A percentile compares a stretch with the other conserved stretches of the same genome.
phyloP scores from a whole-genome alignment of 2,888 invertebrate genomes.

The Chaetoderma sp. region DNA sequence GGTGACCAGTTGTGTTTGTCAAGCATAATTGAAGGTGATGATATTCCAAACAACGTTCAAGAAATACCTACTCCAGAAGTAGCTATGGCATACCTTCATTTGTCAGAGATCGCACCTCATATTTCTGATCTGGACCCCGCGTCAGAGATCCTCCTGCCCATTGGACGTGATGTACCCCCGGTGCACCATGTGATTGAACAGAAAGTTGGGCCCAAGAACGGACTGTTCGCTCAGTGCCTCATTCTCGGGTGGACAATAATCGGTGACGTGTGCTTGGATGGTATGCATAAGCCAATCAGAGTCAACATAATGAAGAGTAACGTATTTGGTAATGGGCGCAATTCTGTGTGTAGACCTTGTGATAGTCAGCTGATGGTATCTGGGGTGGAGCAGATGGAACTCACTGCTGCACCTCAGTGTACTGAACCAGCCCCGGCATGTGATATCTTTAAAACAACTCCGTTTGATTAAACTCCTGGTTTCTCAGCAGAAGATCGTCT shows the following conservation, averaged over 20 bases:
- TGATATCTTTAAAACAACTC: no score
- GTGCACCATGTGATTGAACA: slow-evolving; percentile 20
- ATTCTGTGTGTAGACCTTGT: no score
- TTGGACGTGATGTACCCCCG: slow-evolving; percentile 25
- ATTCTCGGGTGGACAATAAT: slow-evolving; percentile 16
- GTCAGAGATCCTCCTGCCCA: slow-evolving; percentile 15
- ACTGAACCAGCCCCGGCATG: neutral
- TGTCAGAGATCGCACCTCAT: slow-evolving; percentile 10
- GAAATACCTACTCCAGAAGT: neutral
- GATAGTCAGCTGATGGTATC: no score
- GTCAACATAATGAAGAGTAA: slow-evolving; percentile 7
- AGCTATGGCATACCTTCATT: slow-evolving; percentile 8
- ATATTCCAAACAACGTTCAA: neutral
- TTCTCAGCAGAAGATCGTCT: slow-evolving; percentile 18
- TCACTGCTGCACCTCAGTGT: no score
- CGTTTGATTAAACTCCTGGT: no score
- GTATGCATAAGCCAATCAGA: slow-evolving; percentile 12
- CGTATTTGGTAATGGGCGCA: neutral
- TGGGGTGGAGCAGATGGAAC: no score
- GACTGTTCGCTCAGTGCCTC: slow-evolving; percentile 24
- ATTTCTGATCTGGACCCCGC: slow-evolving; percentile 15
- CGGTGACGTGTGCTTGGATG: slow-evolving; percentile 18
- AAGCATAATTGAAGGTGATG: neutral
- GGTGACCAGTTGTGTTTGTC: neutral
- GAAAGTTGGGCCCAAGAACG: slow-evolving; percentile 7